Conservation (phyloP, 2,888 invertebrate genomes). For the Alviniconcha strummeri region DNA sequence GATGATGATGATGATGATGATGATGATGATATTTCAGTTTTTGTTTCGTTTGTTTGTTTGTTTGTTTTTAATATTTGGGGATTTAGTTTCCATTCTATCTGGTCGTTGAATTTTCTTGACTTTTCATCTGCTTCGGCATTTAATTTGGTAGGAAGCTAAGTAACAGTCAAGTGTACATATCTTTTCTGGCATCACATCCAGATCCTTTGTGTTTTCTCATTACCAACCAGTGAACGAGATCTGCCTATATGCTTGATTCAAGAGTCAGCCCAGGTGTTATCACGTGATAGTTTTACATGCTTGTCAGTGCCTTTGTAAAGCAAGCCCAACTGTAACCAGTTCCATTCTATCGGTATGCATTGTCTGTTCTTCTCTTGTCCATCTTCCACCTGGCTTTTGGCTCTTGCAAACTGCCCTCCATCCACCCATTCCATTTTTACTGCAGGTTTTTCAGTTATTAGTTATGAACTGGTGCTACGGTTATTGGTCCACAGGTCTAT, state of each 20-base stretch:
- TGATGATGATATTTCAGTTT: no score
- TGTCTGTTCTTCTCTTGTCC: neutral
- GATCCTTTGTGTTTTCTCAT: neutral
- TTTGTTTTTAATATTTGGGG: no score
- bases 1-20: no score
- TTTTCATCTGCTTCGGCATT: neutral
- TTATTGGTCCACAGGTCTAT: neutral
- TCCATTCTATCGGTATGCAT: constrained; percentile 5
- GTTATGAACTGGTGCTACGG: neutral
- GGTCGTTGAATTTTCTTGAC: neutral
- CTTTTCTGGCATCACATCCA: neutral
- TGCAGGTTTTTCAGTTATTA: neutral
- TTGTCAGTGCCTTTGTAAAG: neutral
- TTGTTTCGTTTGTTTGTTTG: no score
- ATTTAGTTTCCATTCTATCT: neutral
- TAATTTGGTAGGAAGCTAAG: neutral
- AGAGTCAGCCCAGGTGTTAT: constrained; percentile 3
- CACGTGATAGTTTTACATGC: constrained; percentile 4
- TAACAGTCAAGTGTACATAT: neutral
- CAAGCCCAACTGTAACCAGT: neutral
- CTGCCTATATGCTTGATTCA: neutral
- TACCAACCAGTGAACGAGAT: neutral
- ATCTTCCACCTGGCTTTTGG: constrained; percentile 1
- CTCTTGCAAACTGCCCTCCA: neutral
- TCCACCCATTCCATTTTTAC: neutral